Base-by-base conservation (phyloP, 1,140 invertebrate species). In the Uloborus diversus region DNA sequence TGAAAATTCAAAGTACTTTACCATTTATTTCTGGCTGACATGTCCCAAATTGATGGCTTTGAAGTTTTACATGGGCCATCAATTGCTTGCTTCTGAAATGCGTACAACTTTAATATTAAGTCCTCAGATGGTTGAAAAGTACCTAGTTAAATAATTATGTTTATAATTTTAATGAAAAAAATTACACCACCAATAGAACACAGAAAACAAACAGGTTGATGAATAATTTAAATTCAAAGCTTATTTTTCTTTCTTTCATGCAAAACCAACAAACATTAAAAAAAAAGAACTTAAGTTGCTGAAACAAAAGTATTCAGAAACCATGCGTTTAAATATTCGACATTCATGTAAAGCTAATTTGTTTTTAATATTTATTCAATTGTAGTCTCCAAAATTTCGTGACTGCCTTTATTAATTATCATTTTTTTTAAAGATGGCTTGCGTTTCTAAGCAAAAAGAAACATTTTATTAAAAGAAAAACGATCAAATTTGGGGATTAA, bases 61-160 rank as follows among this genome's bases (percentile, higher is more conserved):
- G 86, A 85, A 82, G 90, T 90, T 17, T 88, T 89, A 85, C 95
- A 96, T 14, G 92, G 91, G 0, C 97, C 97, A 85, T 94, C 91
- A 0, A 93, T 96, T 0, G 95, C 96, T 88, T 99, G 97, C 87
- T 99, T 99, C 87, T 91, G 98, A 84, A 94, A 96, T 9, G 92
- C 93, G 88, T 99, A 99, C 86, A 99, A 98, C 68, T 92, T 91
- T 20, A 99, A 89, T 91, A 96, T 95, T 86, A 98, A 90, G 81
- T 95, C 94, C 88, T 95, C 91, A 83, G 96, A 97, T 13, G 97
- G 96, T 86, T 98, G 95, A 88, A 97, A 98, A 2, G 96, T 92
- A 20, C 96, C 95, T 97, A 30, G 25, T 49, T 23, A 17, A 25
- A 53, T n/a, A n/a, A 79, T 56, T 47, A 76, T 28, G 20, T 13